These are phyloP conservation scores for Rotaria macrura DNA, from an alignment of 2,888 invertebrate species.

Conservation along the genomic window DNA sequence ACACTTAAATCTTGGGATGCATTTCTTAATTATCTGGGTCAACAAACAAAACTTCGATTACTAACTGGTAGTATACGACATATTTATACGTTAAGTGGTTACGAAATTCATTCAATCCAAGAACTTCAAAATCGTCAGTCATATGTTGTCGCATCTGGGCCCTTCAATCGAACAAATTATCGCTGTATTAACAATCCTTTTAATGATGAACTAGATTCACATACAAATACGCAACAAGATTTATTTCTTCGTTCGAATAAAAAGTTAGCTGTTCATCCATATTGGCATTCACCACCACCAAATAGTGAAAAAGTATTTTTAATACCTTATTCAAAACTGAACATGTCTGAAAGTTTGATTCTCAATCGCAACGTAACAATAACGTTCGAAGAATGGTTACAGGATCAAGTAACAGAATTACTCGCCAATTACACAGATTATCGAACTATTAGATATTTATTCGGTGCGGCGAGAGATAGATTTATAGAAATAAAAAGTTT, in stretches of 20 bases:
- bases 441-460: not conserved
- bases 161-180: not conserved
- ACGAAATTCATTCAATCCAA: not conserved
- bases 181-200: not conserved
- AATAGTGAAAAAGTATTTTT: not conserved
- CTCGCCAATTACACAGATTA: not conserved
- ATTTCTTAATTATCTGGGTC: constrained; percentile 7
- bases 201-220: not conserved
- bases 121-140: not conserved
- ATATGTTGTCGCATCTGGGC: not conserved
- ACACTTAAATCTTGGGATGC: not conserved
- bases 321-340: not conserved
- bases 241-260: not conserved
- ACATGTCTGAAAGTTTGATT: not conserved
- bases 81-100: not conserved
- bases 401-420: not conserved
- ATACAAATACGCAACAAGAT: not conserved
- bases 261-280: not conserved
- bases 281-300: not conserved
- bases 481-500: not conserved
- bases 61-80: not conserved
- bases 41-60: not conserved
- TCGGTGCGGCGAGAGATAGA: not conserved
- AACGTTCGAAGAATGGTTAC: constrained; percentile 7
- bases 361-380: not conserved